phyloP scores from a whole-genome alignment of 2,113 vertebrate species.

The Calyptommatus sinebrachiatus region DNA sequence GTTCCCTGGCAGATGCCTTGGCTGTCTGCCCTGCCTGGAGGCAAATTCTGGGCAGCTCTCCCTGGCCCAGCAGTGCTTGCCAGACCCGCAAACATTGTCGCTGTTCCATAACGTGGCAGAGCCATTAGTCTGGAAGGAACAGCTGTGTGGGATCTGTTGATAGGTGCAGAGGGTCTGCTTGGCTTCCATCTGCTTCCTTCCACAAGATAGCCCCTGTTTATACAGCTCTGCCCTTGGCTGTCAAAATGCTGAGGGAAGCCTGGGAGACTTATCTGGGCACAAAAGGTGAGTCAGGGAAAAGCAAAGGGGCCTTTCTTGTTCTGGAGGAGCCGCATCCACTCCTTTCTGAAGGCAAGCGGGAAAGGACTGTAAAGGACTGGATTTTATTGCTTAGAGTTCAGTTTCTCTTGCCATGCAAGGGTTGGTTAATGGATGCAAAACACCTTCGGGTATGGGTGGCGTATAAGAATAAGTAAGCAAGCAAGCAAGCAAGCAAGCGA shows the following conservation, averaged over 20 bases:
- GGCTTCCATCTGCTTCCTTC: conserved; percentile 31
- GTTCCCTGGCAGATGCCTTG: background rate
- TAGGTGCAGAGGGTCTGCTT: background rate
- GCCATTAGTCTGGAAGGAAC: conserved; percentile 18
- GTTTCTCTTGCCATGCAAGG: too few species aligned
- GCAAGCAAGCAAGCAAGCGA: too few species aligned
- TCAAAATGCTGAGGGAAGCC: background rate
- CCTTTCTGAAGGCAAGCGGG: too few species aligned
- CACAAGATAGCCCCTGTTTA: conserved; percentile 6
- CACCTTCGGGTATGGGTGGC: too few species aligned
- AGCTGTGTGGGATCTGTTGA: conserved; percentile 36
- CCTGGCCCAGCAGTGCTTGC: background rate
- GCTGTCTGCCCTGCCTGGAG: background rate
- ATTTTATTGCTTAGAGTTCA: too few species aligned
- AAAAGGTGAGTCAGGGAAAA: background rate
- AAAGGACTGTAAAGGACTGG: too few species aligned
- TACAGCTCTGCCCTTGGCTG: background rate
- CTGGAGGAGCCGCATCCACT: background rate
- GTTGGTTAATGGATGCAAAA: too few species aligned
- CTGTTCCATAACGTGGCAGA: background rate
- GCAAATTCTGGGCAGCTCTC: background rate
- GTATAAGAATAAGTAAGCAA: too few species aligned
- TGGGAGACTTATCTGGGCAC: background rate
- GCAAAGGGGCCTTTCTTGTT: background rate
- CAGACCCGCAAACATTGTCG: background rate